These are phyloP conservation scores for Cyanistes caeruleus DNA, from an alignment of 2,113 vertebrate species.

Conservation along the genomic window DNA sequence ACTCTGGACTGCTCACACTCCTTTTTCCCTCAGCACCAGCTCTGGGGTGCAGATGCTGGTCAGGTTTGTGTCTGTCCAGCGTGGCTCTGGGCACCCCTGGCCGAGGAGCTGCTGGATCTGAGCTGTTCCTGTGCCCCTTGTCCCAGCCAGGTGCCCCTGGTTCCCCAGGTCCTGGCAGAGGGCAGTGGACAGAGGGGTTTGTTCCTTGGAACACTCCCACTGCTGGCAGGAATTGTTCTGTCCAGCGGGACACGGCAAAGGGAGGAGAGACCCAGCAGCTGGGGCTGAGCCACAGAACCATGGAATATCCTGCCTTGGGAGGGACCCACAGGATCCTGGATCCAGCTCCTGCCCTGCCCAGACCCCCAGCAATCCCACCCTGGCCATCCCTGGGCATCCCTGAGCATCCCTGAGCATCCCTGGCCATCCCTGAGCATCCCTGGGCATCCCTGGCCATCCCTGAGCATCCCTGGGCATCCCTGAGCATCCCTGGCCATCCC, in stretches of 20 bases:
- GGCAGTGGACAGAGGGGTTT: background rate
- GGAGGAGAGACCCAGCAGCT: rapidly evolving
- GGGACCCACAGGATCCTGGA: rapidly evolving
- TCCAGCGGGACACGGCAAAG: rapidly evolving
- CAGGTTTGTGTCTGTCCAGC: background rate
- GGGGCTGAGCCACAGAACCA: no score
- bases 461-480: no score
- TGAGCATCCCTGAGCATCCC: no score
- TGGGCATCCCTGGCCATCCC: no score
- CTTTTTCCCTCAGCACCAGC: background rate
- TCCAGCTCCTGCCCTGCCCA: rapidly evolving
- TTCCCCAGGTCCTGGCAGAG: background rate
- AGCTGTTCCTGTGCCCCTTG: background rate
- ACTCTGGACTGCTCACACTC: rapidly evolving
- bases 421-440: no score
- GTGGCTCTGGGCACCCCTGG: no score
- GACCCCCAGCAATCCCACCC: no score
- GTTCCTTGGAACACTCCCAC: background rate
- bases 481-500: no score
- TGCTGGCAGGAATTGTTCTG: background rate
- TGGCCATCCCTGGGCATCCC: no score
- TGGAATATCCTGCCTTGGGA: no score
- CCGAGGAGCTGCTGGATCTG: no score
- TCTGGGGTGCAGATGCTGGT: rapidly evolving
- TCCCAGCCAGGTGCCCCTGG: no score